Percentiles rank a stretch among this genome's conserved stretches.
Evolutionary conservation across 2,888 invertebrate species (phyloP).

Genomic region (Torymus tubicola): DNA sequence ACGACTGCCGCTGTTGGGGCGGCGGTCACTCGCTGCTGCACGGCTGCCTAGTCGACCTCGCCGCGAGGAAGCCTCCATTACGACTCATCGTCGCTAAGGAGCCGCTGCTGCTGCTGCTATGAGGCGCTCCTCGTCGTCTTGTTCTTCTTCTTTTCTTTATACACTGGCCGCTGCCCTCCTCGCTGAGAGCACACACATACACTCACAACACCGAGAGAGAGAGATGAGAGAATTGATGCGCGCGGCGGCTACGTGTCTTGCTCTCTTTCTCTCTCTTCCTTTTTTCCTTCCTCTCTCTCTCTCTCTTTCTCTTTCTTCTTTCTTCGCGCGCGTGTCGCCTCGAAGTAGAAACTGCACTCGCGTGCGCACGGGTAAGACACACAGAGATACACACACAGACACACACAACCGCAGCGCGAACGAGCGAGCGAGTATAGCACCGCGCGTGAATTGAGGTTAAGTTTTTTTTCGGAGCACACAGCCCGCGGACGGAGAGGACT

Average conservation of each 20-base stretch:
- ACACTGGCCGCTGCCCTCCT: not conserved
- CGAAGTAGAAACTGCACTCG: not conserved
- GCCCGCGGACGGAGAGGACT: not conserved
- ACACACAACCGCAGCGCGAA: no score
- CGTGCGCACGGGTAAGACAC: not conserved
- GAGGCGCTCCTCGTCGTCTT: constrained; percentile 7
- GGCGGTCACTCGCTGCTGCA: constrained; percentile 27
- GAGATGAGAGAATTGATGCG: not conserved
- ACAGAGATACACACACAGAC: not conserved
- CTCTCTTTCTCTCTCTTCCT: constrained; percentile 6
- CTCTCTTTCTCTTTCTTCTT: constrained; percentile 18
- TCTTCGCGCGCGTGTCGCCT: not conserved
- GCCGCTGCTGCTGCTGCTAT: constrained; percentile 11
- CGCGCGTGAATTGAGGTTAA: constrained; percentile 44
- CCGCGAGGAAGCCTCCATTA: constrained; percentile 53
- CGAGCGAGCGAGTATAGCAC: not conserved
- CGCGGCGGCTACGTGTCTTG: constrained; percentile 11
- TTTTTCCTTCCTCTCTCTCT: not conserved
- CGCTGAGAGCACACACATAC: constrained; percentile 16
- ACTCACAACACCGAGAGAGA: constrained; percentile 19
- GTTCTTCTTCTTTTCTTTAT: not conserved
- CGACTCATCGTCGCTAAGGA: constrained; percentile 43
- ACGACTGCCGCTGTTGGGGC: not conserved
- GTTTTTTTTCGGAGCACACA: constrained; percentile 18
- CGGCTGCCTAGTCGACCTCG: constrained; percentile 1